phyloP scores from a whole-genome alignment of 2,888 invertebrate species.

The Pinctada fucata region DNA sequence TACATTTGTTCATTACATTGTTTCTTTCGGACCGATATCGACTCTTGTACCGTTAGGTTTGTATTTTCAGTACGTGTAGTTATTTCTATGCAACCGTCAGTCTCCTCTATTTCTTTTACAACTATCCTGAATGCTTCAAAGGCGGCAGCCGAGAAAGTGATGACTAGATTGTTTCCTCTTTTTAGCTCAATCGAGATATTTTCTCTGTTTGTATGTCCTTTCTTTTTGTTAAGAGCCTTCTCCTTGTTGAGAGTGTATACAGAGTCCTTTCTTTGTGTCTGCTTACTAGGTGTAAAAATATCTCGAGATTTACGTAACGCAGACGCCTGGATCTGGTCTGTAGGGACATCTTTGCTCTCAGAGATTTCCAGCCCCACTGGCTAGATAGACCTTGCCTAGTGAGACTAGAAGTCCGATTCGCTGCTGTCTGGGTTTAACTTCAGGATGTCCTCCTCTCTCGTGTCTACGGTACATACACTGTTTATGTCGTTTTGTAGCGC shows the following conservation, averaged over 20 bases:
- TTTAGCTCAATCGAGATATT: not conserved
- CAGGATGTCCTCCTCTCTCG: not conserved
- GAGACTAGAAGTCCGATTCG: not conserved
- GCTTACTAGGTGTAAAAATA: no score
- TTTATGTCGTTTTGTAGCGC: not conserved
- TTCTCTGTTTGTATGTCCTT: not conserved
- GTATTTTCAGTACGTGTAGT: not conserved
- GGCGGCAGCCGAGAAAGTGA: not conserved
- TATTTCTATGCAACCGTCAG: no score
- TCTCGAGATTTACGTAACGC: no score
- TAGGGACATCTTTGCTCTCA: no score
- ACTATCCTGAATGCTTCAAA: not conserved
- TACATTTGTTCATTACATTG: not conserved
- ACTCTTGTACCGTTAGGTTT: not conserved
- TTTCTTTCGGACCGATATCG: not conserved
- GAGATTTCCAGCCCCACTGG: no score
- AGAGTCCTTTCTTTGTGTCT: no score
- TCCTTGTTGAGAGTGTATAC: not conserved
- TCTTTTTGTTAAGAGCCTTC: not conserved
- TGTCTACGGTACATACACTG: not conserved
- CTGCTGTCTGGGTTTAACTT: not conserved
- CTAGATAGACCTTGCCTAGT: no score
- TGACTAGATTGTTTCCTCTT: not conserved
- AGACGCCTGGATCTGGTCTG: no score
- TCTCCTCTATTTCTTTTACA: not conserved